These are phyloP conservation scores for Siderastrea siderea DNA, from an alignment of 92 coral and sea anemone genomes.

Conservation along the genomic window DNA sequence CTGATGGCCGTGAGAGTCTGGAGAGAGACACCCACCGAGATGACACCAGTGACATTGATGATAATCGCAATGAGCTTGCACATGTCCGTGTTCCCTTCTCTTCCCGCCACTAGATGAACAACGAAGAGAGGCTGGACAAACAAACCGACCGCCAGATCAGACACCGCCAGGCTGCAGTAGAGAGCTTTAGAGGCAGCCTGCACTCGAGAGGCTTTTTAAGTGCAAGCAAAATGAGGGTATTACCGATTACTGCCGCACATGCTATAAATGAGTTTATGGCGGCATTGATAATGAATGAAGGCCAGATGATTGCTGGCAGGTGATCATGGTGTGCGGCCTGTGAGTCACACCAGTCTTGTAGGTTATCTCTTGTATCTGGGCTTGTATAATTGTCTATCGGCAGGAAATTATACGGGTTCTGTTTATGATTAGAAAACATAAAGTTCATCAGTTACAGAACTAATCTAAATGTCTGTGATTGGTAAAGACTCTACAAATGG, in stretches of 20 bases:
- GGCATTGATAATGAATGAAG: background rate
- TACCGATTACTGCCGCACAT: background rate
- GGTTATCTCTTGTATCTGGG: background rate
- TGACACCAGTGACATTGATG: slow-evolving; percentile 7
- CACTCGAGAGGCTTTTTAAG: background rate
- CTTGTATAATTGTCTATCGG: background rate
- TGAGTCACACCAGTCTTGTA: background rate
- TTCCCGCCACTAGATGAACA: background rate
- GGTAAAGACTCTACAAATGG: too few relatives aligned
- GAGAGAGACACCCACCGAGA: background rate
- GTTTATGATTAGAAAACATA: too few relatives aligned
- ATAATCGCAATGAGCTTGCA: background rate
- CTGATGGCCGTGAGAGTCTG: too few relatives aligned
- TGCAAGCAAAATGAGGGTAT: background rate
- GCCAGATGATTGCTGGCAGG: background rate
- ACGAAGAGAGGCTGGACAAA: slow-evolving; percentile 14
- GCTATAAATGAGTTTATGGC: background rate
- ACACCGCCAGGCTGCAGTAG: background rate
- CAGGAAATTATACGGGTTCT: too few relatives aligned
- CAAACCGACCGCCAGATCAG: slow-evolving; percentile 2
- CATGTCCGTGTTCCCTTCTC: background rate
- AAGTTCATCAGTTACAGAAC: too few relatives aligned
- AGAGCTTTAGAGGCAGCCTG: slow-evolving; percentile 20
- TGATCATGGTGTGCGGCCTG: background rate
- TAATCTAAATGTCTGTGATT: too few relatives aligned